Conservation (phyloP, 1,140 invertebrate species). For the Heliconius nattereri region DNA sequence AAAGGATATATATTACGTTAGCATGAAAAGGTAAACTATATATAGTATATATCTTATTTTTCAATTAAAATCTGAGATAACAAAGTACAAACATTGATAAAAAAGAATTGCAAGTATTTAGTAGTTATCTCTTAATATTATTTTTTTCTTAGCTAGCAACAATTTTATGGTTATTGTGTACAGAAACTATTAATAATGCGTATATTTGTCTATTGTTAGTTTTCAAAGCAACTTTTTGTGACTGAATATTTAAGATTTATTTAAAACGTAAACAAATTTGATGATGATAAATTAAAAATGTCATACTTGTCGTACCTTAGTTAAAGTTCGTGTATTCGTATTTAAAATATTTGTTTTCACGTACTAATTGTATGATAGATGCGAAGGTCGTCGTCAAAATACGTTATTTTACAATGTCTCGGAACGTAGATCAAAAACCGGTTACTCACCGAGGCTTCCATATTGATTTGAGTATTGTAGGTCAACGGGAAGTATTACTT, state of each 20-base stretch:
- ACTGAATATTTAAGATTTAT: constrained; percentile 30
- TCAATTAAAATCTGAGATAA: neutral
- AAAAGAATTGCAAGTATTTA: no score
- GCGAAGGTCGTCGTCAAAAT: no score
- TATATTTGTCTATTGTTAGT: constrained; percentile 20
- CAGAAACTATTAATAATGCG: constrained; percentile 25
- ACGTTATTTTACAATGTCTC: no score
- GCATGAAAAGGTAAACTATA: neutral
- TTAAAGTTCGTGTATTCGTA: no score
- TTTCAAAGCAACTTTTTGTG: constrained; percentile 22
- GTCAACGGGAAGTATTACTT: no score
- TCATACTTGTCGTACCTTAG: no score
- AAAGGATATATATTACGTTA: neutral
- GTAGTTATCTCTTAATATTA: neutral
- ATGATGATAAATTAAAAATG: neutral
- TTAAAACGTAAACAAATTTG: neutral
- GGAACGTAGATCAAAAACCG: no score
- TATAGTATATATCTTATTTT: neutral
- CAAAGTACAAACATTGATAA: neutral
- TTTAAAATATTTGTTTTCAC: no score
- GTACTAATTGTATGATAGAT: no score
- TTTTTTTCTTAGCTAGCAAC: no score
- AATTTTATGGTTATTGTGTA: neutral
- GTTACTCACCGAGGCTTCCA: no score
- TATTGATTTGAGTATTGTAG: no score